Evolutionary conservation across 2,797 vertebrate species (phyloP), one percentile per base, ranked within the genome.

Genomic region (Todus mexicanus): DNA sequence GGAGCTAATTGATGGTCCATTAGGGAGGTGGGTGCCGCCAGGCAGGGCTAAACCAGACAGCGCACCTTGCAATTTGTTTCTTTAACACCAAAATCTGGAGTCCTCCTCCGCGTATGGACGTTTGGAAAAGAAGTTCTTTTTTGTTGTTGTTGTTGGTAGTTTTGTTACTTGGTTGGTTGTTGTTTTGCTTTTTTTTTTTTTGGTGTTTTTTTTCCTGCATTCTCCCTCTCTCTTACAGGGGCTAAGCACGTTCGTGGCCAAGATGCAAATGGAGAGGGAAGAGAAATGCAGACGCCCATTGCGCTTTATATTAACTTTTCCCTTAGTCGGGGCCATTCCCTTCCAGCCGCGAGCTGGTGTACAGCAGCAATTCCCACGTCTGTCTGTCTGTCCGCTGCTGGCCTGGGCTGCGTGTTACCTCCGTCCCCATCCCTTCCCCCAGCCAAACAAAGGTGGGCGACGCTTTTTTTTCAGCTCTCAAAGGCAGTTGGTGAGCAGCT

Each of bases 401-500:
- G 57, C 75, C 65, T 57, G 63, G 18, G 12, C 69, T 66, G 42
- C 31, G 1, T 12, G 26, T 38, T 60, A 89, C 72, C 80, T 88
- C 48, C 3, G 8, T 86, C n/a, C 38, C 35, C 22, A 27, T 42
- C 69, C 82, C 59, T 83, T 84, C 81, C 73, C 68, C 87, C 68
- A 22, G 14, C 8, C 92, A 88, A 95, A 97, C 96, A 97, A 97
- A 98, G 97, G 98, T 97, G 96, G 94, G 95, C 83, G 96, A 97
- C 95, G 97, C 94, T 97, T 97, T 87, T 97, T 87, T 51, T 60
- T n/a, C 97, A 96, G 95, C 97, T 98, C 97, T 98, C 98, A 98
- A 97, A 98, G 97, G 97, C 97, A 92, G 97, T 97, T 94, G 97
- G 97, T 87, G 94, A 96, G 97, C 97, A 96, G 97, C 98, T 98